phyloP scores from a whole-genome alignment of 2,113 vertebrate species.

The Pteropus alecto region DNA sequence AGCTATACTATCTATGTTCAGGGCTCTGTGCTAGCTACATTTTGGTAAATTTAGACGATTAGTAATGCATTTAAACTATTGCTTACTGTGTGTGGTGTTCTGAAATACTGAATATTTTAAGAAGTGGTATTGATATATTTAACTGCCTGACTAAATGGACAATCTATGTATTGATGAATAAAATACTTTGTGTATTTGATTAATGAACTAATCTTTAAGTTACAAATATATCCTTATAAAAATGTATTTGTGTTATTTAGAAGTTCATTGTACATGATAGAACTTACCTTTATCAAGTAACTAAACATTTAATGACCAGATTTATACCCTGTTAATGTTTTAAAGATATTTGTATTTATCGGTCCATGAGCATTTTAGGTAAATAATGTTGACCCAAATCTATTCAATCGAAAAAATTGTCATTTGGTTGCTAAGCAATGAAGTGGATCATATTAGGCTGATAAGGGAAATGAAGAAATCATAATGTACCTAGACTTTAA shows the following conservation, averaged over 20 bases:
- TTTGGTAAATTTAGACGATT: not conserved
- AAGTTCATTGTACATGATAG: not conserved
- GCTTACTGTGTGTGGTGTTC: not conserved
- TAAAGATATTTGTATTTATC: constrained; percentile 30
- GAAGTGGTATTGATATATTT: not conserved
- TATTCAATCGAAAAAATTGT: not conserved
- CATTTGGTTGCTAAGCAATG: not conserved
- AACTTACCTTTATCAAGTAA: not conserved
- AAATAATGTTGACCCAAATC: not conserved
- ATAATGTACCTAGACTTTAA: not conserved
- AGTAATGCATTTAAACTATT: not conserved
- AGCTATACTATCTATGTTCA: not conserved
- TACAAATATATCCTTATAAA: constrained; percentile 34
- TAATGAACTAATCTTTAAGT: constrained; percentile 38
- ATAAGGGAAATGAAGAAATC: not conserved
- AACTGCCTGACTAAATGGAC: not conserved
- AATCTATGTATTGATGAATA: constrained; percentile 32
- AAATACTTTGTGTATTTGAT: constrained; percentile 14
- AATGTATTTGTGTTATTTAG: not conserved
- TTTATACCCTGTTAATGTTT: not conserved
- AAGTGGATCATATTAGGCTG: not conserved
- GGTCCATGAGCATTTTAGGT: not conserved
- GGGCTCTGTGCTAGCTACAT: not conserved
- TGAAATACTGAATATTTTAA: constrained; percentile 34
- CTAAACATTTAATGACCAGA: not conserved